Conservation (phyloP, 2,797 vertebrate genomes). For the Notamacropus eugenii region DNA sequence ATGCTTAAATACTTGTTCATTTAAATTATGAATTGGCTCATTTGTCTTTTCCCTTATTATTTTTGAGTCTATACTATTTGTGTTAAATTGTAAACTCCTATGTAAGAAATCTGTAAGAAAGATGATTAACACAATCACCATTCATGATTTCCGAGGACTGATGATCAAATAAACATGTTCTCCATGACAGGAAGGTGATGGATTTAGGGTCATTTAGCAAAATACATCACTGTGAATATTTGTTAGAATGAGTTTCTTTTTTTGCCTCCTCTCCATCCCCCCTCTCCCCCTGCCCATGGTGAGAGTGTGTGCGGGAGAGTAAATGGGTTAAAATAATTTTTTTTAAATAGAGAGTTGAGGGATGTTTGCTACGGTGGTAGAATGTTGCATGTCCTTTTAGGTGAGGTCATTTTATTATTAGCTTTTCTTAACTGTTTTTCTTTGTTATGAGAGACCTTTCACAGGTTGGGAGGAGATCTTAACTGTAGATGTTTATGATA, state of each 20-base stretch:
- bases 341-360: neutral
- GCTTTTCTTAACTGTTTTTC: neutral
- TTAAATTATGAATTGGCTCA: neutral
- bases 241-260: neutral
- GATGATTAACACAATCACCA: neutral
- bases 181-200: neutral
- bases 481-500: neutral
- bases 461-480: neutral
- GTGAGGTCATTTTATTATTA: neutral
- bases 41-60: neutral
- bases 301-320: neutral
- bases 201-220: neutral
- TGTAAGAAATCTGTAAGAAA: neutral
- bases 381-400: neutral
- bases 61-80: neutral
- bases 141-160: neutral
- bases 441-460: neutral
- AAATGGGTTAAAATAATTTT: neutral
- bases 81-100: constrained; percentile 16
- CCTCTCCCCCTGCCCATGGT: no score
- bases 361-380: neutral
- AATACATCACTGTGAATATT: neutral
- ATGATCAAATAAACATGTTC: neutral
- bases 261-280: fast-evolving
- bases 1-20: neutral